phyloP scores from a whole-genome alignment of 2,113 vertebrate species.

The Empidonax traillii region DNA sequence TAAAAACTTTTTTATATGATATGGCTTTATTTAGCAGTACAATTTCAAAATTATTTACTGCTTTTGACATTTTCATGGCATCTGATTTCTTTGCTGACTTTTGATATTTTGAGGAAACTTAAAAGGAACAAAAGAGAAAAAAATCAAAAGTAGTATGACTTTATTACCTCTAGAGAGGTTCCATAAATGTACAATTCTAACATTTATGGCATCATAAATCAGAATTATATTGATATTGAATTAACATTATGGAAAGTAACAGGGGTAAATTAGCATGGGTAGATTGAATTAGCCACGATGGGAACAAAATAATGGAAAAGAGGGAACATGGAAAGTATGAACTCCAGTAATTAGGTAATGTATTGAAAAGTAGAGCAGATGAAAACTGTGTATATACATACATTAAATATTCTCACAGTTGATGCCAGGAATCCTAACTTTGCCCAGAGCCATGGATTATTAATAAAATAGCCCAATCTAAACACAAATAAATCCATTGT shows the following conservation, averaged over 20 bases:
- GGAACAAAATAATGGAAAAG: background rate
- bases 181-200: background rate
- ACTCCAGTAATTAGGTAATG: background rate
- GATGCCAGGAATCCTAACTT: background rate
- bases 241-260: background rate
- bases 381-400: background rate
- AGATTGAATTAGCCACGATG: background rate
- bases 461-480: slow-evolving; percentile 22
- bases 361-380: background rate
- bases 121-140: background rate
- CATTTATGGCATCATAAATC: background rate
- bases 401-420: background rate
- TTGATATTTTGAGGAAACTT: background rate
- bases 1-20: background rate
- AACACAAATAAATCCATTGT: slow-evolving; percentile 10
- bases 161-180: background rate
- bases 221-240: background rate
- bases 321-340: background rate
- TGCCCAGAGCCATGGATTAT: background rate
- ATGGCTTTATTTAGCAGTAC: background rate
- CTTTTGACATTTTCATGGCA: background rate
- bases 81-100: background rate
- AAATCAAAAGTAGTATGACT: fast-evolving
- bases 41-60: background rate
- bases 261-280: background rate